These are phyloP conservation scores for Antrozous pallidus DNA, from an alignment of 2,797 vertebrate genomes.

Conservation along the genomic window DNA sequence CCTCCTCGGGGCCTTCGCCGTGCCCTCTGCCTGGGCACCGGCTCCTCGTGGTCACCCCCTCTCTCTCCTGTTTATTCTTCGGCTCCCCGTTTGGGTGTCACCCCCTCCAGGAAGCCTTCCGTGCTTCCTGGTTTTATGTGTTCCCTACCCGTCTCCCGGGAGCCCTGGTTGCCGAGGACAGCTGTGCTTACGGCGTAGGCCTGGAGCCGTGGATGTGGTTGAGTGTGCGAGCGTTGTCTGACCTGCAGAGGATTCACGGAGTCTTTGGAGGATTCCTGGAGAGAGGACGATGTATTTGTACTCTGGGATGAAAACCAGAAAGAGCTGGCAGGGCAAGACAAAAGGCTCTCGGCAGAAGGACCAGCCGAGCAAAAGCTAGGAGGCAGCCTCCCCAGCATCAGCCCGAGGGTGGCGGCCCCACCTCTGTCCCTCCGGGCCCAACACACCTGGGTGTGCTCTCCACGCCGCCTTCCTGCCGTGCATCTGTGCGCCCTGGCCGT, in stretches of 20 bases:
- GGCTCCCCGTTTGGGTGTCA: neutral
- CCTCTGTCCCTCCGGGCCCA: neutral
- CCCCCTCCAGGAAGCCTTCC: neutral
- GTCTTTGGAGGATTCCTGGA: neutral
- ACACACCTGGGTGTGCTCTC: neutral
- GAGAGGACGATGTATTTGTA: neutral
- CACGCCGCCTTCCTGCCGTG: rapidly evolving
- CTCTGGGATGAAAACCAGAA: neutral
- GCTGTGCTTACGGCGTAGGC: neutral
- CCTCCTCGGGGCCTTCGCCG: neutral
- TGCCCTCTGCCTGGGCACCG: neutral
- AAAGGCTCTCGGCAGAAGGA: neutral
- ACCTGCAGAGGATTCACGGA: neutral
- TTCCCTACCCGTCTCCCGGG: neutral
- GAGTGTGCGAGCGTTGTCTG: neutral
- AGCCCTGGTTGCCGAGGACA: neutral
- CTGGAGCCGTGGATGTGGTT: rapidly evolving
- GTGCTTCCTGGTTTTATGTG: neutral
- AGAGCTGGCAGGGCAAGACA: neutral
- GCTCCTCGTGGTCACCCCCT: rapidly evolving
- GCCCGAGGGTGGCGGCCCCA: rapidly evolving
- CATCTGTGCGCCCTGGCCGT: rapidly evolving
- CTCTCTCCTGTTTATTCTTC: neutral
- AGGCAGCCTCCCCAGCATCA: neutral
- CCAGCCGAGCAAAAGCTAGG: rapidly evolving